A percentile compares a stretch with the other conserved stretches of the same genome.
phyloP scores from a whole-genome alignment of 2,113 vertebrate species.

The Chaetops frenatus region DNA sequence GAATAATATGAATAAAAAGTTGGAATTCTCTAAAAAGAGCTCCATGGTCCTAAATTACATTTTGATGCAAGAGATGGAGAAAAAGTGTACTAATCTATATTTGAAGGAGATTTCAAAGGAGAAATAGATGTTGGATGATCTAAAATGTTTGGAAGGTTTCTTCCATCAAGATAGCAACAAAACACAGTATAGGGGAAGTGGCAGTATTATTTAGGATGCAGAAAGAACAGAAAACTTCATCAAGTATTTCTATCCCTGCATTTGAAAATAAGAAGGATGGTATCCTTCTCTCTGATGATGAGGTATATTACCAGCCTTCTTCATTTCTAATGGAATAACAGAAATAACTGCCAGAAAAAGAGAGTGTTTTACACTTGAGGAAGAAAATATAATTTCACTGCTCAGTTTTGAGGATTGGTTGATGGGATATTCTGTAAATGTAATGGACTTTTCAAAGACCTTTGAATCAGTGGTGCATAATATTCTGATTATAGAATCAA shows the following conservation, averaged over 20 bases:
- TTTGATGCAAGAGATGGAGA: background rate
- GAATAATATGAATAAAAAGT: background rate
- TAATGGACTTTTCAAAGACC: background rate
- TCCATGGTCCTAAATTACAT: background rate
- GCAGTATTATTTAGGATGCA: background rate
- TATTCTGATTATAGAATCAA: background rate
- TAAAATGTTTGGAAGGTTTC: background rate
- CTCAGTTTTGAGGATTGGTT: background rate
- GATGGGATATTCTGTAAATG: background rate
- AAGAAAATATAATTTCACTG: background rate
- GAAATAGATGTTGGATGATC: background rate
- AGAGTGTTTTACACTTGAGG: background rate
- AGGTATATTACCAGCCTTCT: background rate
- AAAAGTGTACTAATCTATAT: background rate
- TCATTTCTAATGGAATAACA: background rate
- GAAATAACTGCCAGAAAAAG: background rate
- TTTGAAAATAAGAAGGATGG: background rate
- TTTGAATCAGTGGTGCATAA: background rate
- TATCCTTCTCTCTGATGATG: background rate
- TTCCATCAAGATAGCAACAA: background rate
- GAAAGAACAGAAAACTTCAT: background rate
- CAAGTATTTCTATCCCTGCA: background rate
- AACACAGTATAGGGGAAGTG: background rate
- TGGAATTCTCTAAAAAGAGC: background rate
- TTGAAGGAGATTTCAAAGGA: background rate